Evolutionary conservation across 2,888 invertebrate genomes (phyloP).

Genomic region (Nasonovia ribisnigri): DNA sequence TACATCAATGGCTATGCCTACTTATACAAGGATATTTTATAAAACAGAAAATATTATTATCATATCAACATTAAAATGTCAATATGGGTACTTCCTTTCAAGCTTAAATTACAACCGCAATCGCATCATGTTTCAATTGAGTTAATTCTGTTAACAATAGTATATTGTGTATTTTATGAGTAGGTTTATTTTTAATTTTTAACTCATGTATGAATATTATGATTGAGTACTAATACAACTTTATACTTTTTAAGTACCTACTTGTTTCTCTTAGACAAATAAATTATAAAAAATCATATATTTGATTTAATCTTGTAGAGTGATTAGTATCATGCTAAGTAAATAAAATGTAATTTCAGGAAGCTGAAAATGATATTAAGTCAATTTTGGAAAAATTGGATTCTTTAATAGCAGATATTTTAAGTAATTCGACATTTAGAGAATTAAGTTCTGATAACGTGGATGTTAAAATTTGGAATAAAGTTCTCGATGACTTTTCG

Average conservation of each 20-base stretch:
- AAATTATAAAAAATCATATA: neutral
- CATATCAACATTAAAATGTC: neutral
- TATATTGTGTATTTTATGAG: neutral
- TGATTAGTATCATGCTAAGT: neutral
- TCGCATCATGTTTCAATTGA: neutral
- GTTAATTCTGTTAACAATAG: neutral
- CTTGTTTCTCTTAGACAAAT: neutral
- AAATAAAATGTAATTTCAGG: slow-evolving; percentile 10
- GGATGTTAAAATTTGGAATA: slow-evolving; percentile 55
- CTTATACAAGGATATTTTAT: neutral
- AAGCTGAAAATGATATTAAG: slow-evolving; percentile 51
- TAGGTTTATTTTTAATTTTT: neutral
- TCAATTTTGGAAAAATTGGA: slow-evolving; percentile 43
- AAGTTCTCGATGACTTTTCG: slow-evolving; percentile 63
- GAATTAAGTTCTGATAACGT: slow-evolving; percentile 45
- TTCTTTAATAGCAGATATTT: slow-evolving; percentile 38
- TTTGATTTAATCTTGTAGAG: neutral
- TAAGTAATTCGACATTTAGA: slow-evolving; percentile 52
- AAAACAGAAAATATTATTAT: neutral
- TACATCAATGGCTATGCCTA: neutral
- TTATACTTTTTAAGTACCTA: neutral
- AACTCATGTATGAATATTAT: neutral
- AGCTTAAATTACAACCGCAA: neutral
- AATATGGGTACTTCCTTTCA: neutral
- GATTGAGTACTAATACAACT: neutral